Base-by-base conservation (phyloP, 1,140 invertebrate species). In the Trichogramma pretiosum region DNA sequence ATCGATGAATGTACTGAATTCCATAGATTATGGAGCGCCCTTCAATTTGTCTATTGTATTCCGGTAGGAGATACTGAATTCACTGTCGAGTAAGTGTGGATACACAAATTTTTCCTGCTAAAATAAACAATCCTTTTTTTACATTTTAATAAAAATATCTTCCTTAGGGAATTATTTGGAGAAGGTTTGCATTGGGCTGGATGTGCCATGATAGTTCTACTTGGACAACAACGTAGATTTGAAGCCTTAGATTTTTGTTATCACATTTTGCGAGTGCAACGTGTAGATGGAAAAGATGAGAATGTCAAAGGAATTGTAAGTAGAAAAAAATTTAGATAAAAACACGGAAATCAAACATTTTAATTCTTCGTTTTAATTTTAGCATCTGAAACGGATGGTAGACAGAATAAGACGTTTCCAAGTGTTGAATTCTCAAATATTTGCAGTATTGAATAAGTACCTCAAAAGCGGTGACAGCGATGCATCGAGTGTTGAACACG, bases 161-260 rank as follows among this genome's bases (percentile, higher is more conserved):
- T 59, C 74, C 74, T 11, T 62, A 94, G 90, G 66, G 91, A 98
- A 73, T 73, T 99, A 53, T 99, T 96, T 74, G 97, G 97, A 13
- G 97, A 99, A 74, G 95, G 96, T 11, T 75, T 99, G 1, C 93
- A 99, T 70, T 99, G 96, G 96, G 95, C 95, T 22, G 96, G 94
- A 0, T 98, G 94, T 71, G 85, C 92, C n/a, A 92, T 99, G 77
- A 93, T 99, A 47, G 85, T 93, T n/a, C 74, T 99, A 16, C 74
- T 99, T 33, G 90, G 90, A 0, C 96, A 99, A 65, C 93, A 99
- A 73, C 74, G 92, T 50, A 74, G 95, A 43, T 99, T 99, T 73
- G 96, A 99, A 67, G 93, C 94, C 10, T 78, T 99, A 21, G 97
- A 99, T 73, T 98, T 99, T 74, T 96, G 93, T 70, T 99, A 99